Base-by-base conservation (phyloP, 1,140 invertebrate genomes). In the Homarus americanus region DNA sequence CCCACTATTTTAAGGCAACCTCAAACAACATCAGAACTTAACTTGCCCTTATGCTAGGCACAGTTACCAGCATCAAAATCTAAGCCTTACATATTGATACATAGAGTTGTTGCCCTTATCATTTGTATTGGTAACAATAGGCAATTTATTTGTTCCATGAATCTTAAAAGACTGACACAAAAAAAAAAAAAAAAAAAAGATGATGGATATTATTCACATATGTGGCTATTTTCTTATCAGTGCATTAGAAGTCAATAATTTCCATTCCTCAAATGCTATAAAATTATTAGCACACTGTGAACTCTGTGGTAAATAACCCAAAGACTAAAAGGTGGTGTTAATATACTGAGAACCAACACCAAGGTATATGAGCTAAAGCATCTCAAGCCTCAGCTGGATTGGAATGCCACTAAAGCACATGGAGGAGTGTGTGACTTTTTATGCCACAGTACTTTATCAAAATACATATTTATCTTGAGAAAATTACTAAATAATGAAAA, bases 1-100 rank as follows among this genome's bases (percentile, higher is more conserved):
- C 41, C n/a, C 32, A 44, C 15, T 44, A 41, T 9, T 84, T 84
- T 72, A 84, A 84, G 82, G 82, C 82, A 84, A 84, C 82, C 58
- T 66, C 63, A 32, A 84, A 63, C 9, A 41, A n/a, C n/a, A n/a
- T n/a, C 5, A 72, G 82, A 58, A 44, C 63, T 41, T 12, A 24
- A 9, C 12, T 24, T 69, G 58, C 80, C 66, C 58, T 83, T 28
- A 40, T 34, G 80, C 41, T 72, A 69, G 38, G 82, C 82, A 66
- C 53, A 72, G 40, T 40, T 28, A 40, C 34, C 73, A 76, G 7
- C 36, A 40, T 40, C 1, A 7, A 40, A 40, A 76, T n/a, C 10
- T 2, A 76, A 76, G 28, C 73, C 2, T 40, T 17, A 36, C 36
- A 38, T 24, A 40, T 20, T 40, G 40, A 76, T 40, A 34, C 3